phyloP scores from a whole-genome alignment of 2,888 invertebrate genomes.

The Andrena chrysosceles region DNA sequence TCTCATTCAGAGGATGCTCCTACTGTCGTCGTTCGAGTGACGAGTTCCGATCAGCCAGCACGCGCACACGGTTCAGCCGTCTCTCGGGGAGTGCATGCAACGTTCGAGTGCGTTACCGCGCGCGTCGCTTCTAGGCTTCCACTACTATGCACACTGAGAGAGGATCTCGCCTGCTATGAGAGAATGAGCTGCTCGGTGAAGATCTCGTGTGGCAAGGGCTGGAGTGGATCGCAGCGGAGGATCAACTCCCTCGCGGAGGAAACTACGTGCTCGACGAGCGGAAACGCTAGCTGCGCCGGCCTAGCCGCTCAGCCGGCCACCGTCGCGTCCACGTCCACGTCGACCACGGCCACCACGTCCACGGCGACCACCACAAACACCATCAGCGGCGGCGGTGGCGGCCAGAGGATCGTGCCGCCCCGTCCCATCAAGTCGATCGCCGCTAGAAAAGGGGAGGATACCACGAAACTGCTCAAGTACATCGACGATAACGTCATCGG shows the following conservation, averaged over 20 bases:
- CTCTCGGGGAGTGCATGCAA: slow-evolving; percentile 31
- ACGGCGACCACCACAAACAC: slow-evolving; percentile 32
- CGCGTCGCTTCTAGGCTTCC: slow-evolving; percentile 30
- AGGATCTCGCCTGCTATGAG: slow-evolving; percentile 72
- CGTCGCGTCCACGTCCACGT: slow-evolving; percentile 43
- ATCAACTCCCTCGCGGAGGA: slow-evolving; percentile 82
- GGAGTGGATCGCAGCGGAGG: slow-evolving; percentile 82
- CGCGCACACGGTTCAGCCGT: background rate
- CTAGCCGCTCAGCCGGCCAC: slow-evolving; percentile 39
- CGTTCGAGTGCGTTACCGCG: slow-evolving; percentile 37
- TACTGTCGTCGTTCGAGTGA: slow-evolving; percentile 30
- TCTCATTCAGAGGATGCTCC: slow-evolving; percentile 28
- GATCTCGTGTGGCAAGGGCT: slow-evolving; percentile 81
- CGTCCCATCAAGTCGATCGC: slow-evolving; percentile 80
- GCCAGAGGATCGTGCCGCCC: slow-evolving; percentile 81
- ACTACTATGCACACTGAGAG: slow-evolving; percentile 67
- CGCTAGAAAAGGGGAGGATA: slow-evolving; percentile 88
- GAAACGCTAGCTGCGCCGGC: slow-evolving; percentile 46
- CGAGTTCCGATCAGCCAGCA: background rate
- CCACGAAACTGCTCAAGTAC: slow-evolving; percentile 90
- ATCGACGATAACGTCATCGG: slow-evolving; percentile 94
- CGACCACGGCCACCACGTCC: slow-evolving; percentile 45
- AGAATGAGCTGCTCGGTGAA: slow-evolving; percentile 84
- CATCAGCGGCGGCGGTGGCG: slow-evolving; percentile 33
- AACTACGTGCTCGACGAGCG: slow-evolving; percentile 56